These are phyloP conservation scores for Lottia scabra DNA, from an alignment of 2,888 invertebrate species.

Conservation along the genomic window DNA sequence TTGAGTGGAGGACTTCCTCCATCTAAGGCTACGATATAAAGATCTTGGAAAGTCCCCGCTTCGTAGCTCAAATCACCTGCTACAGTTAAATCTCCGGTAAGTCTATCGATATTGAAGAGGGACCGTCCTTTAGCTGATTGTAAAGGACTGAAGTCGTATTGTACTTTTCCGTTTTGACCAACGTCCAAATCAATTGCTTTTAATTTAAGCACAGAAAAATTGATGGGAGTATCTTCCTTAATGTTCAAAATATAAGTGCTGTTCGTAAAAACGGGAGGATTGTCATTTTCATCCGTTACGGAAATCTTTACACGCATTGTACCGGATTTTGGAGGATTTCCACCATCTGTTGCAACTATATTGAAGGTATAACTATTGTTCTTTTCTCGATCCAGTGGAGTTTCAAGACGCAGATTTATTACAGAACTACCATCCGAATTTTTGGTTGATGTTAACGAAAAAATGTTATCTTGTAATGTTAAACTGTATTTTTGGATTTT, in stretches of 20 bases:
- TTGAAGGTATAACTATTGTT: constrained; percentile 44
- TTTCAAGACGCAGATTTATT: constrained; percentile 46
- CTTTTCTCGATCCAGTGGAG: constrained; percentile 48
- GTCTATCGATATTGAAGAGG: constrained; percentile 29
- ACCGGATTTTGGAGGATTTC: constrained; percentile 40
- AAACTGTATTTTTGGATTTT: constrained; percentile 51
- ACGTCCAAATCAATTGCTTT: constrained; percentile 48
- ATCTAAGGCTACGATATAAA: constrained; percentile 36
- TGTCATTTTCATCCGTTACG: constrained; percentile 55
- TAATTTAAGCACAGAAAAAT: constrained; percentile 18
- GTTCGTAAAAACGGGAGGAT: constrained; percentile 41
- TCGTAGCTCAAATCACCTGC: constrained; percentile 15
- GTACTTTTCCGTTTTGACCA: constrained; percentile 44
- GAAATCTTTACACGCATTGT: constrained; percentile 42
- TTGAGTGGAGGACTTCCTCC: constrained; percentile 33
- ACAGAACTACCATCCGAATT: constrained; percentile 51
- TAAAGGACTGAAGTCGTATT: constrained; percentile 38
- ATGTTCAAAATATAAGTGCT: constrained; percentile 42
- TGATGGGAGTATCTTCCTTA: constrained; percentile 32
- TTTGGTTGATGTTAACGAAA: constrained; percentile 44
- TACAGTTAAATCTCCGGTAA: constrained; percentile 24
- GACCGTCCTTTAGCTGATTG: constrained; percentile 23
- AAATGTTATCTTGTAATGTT: constrained; percentile 38
- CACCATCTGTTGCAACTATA: constrained; percentile 52
- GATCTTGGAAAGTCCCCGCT: constrained; percentile 18